Evolutionary conservation across 1,140 invertebrate species (phyloP).

Genomic region (Glomeris maerens): DNA sequence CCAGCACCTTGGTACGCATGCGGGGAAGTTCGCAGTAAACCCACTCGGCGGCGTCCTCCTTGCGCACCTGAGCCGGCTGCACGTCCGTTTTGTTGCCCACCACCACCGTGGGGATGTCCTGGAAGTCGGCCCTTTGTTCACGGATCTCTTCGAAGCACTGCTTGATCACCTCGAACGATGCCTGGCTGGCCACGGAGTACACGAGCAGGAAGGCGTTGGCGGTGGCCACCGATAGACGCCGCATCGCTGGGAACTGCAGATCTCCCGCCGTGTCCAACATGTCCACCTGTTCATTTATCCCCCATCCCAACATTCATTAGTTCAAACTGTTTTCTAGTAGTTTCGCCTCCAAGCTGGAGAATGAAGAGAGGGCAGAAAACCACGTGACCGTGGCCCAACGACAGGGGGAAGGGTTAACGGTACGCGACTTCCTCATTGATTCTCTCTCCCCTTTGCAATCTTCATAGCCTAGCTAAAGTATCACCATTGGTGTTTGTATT

Average conservation of each 20-base stretch:
- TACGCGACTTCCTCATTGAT: too few relatives aligned
- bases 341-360: too few relatives aligned
- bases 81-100: constrained; percentile 72
- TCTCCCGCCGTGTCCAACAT: constrained; percentile 77
- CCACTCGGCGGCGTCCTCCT: constrained; percentile 64
- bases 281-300: constrained; percentile 56
- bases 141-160: constrained; percentile 68
- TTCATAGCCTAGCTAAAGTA: too few relatives aligned
- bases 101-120: constrained; percentile 71
- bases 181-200: constrained; percentile 60
- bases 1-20: constrained; percentile 53
- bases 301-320: too few relatives aligned
- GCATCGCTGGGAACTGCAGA: constrained; percentile 75
- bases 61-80: constrained; percentile 35
- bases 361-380: too few relatives aligned
- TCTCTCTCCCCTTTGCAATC: too few relatives aligned
- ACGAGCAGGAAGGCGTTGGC: constrained; percentile 80
- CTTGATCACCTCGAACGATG: constrained; percentile 61
- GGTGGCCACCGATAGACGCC: constrained; percentile 66
- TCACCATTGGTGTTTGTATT: too few relatives aligned
- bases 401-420: too few relatives aligned
- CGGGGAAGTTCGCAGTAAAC: constrained; percentile 53
- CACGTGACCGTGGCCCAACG: too few relatives aligned
- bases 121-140: constrained; percentile 56
- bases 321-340: too few relatives aligned